These are phyloP conservation scores for Drosophila truncata DNA, from an alignment of 1,140 invertebrate species.

Conservation along the genomic window DNA sequence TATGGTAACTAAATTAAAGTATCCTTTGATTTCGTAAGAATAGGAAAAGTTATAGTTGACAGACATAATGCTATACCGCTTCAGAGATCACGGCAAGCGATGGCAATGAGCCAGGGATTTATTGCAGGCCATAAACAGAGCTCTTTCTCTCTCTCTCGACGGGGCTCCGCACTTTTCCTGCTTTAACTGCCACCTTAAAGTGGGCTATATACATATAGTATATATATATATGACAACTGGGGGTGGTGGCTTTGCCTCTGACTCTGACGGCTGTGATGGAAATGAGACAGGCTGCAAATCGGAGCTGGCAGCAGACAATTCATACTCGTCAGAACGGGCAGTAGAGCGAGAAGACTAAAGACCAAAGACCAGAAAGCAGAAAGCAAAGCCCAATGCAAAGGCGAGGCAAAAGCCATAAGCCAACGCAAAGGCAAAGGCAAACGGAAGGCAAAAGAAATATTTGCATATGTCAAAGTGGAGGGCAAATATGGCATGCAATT, in stretches of 20 bases:
- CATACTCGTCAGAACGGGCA: constrained; percentile 23
- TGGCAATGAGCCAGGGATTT: constrained; percentile 43
- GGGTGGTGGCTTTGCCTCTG: neutral
- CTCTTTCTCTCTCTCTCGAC: neutral
- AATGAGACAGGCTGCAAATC: constrained; percentile 56
- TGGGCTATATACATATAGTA: neutral
- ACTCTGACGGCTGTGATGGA: constrained; percentile 22
- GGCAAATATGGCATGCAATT: constrained; percentile 65
- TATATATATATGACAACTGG: neutral
- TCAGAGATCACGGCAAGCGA: constrained; percentile 11
- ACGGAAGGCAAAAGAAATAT: constrained; percentile 65
- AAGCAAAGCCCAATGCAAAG: constrained; percentile 20
- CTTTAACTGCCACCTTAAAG: constrained; percentile 32
- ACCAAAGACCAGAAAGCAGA: constrained; percentile 1
- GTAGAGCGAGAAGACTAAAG: constrained; percentile 9
- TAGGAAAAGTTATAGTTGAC: neutral
- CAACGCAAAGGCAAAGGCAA: constrained; percentile 27
- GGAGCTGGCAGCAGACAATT: constrained; percentile 28
- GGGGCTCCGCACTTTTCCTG: neutral
- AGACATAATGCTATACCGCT: neutral
- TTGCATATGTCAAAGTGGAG: constrained; percentile 68
- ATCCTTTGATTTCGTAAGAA: too few relatives aligned
- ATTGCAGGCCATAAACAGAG: constrained; percentile 36
- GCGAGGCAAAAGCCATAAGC: constrained; percentile 15
- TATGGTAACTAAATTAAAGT: neutral